Evolutionary conservation across 2,888 invertebrate species (phyloP), one percentile per base, ranked within the genome.

Genomic region (Apocheima hispidaria): DNA sequence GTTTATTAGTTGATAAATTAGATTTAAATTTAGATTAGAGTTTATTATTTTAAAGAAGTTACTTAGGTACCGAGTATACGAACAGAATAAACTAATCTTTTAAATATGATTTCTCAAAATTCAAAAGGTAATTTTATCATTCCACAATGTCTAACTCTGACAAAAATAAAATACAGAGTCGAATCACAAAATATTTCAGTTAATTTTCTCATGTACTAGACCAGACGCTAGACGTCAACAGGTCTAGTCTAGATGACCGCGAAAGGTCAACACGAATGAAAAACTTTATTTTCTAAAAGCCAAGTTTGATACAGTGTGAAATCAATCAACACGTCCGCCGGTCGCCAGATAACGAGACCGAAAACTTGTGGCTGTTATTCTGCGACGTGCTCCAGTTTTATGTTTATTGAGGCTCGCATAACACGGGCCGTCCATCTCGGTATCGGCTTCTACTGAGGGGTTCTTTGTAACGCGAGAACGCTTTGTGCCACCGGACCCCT

Each of bases 361-460:
- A 73, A 69, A 68, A 68, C 66, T 66, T 72, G 69, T 50, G 65
- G 68, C 70, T 68, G 63, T 74, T 72, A 70, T 71, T 70, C 64
- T 44, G 64, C 50, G 60, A 71, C 60, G 68, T 70, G 69, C 63
- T 51, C 59, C 62, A 68, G 54, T 70, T 70, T 70, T 70, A 70
- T 68, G 70, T 70, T 70, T 64, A 70, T 70, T 66, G 70, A 61
- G 66, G 70, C 62, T 58, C 64, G 58, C 66, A 57, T 66, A 61
- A 68, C 63, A 56, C 54, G 60, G 44, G 23, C 43, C 50, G 63
- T 58, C 62, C 62, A 62, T 66, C 65, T 65, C 57, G 44, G 61
- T 63, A 66, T 66, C 63, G 64, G 63, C 60, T 61, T 49, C 65
- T 63, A 57, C 60, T 54, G 50, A 59, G 52, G 63, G 61, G 49